Percentiles rank a stretch among this genome's conserved stretches.
These are phyloP conservation scores for Trachymyrmex septentrionalis DNA, from an alignment of 1,140 invertebrate species.

Conservation along the genomic window DNA sequence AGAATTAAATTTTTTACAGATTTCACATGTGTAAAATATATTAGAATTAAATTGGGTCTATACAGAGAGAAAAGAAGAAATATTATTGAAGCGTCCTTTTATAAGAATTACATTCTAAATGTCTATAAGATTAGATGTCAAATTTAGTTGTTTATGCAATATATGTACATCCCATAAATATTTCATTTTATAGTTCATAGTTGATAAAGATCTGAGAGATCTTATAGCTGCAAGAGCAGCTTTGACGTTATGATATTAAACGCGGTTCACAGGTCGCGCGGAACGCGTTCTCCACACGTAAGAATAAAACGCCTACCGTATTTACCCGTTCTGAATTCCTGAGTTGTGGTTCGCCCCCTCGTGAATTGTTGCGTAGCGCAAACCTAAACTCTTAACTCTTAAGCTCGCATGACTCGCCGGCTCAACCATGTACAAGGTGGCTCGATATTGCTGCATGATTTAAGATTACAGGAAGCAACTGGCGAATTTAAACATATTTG, in stretches of 20 bases:
- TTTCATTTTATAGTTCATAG: neutral
- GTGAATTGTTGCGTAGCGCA: slow-evolving; percentile 80
- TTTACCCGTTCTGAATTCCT: slow-evolving; percentile 82
- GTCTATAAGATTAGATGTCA: neutral
- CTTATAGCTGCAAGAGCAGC: slow-evolving; percentile 21
- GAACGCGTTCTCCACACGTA: slow-evolving; percentile 74
- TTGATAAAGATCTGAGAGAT: neutral
- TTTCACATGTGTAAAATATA: neutral
- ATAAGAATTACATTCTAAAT: neutral
- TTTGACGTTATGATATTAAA: slow-evolving; percentile 67
- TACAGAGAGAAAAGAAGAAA: neutral
- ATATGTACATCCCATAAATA: neutral
- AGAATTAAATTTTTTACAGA: neutral
- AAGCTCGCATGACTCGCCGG: slow-evolving; percentile 73
- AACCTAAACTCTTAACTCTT: slow-evolving; percentile 79
- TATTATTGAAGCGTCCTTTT: neutral
- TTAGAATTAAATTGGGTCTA: neutral
- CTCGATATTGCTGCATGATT: slow-evolving; percentile 11
- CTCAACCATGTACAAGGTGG: slow-evolving; percentile 71
- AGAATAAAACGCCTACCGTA: slow-evolving; percentile 78
- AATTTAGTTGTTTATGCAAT: neutral
- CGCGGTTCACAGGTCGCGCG: slow-evolving; percentile 71
- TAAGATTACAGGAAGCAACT: neutral
- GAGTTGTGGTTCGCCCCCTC: slow-evolving; percentile 78
- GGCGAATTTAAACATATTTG: neutral